These are phyloP conservation scores for Natator depressus DNA, from an alignment of 2,113 vertebrate genomes.

Conservation along the genomic window DNA sequence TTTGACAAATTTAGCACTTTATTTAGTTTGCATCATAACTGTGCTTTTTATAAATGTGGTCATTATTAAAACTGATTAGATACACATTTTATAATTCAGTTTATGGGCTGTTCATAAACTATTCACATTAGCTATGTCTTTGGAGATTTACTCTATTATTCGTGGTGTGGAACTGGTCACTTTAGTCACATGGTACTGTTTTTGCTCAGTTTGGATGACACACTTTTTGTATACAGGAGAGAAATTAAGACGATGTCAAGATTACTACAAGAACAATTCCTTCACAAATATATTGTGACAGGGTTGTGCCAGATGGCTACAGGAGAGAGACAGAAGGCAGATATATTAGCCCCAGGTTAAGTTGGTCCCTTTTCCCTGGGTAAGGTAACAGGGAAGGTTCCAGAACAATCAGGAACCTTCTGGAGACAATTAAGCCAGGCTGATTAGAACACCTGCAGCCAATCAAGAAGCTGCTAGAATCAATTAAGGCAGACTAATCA, in stretches of 20 bases:
- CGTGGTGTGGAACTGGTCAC: not conserved
- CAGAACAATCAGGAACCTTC: no score
- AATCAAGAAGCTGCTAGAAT: no score
- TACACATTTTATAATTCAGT: not conserved
- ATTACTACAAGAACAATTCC: not conserved
- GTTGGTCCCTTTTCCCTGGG: no score
- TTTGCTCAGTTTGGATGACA: not conserved
- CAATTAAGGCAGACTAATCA: no score
- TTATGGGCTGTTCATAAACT: not conserved
- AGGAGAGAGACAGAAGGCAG: no score
- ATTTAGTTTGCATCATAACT: not conserved
- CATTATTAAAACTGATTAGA: not conserved
- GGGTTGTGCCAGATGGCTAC: no score
- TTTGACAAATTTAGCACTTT: constrained; percentile 21
- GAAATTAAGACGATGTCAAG: not conserved
- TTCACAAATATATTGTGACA: not conserved
- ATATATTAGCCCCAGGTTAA: no score
- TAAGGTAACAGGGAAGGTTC: no score
- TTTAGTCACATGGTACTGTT: not conserved
- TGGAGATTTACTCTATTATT: not conserved
- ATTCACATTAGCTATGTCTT: not conserved
- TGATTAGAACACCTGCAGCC: no score
- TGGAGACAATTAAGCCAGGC: no score
- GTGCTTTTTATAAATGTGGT: not conserved
- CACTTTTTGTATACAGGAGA: not conserved